Base-by-base conservation (phyloP, 2,888 invertebrate species). In the Nephrocerus scutellatus region DNA sequence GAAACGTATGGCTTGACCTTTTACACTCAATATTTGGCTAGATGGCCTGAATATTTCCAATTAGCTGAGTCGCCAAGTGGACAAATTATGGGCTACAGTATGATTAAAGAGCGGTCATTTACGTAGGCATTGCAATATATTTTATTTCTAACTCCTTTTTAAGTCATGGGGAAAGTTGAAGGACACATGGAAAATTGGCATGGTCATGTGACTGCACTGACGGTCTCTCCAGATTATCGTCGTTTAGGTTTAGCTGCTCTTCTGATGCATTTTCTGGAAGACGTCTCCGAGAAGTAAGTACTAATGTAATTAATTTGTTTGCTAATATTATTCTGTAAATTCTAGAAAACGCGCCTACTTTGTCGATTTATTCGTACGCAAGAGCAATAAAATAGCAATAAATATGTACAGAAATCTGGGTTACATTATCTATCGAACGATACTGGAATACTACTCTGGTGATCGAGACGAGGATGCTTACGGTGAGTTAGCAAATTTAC, bases 91-190 rank as follows among this genome's bases (percentile, higher is more conserved):
- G 98, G 97, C 48, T 98, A 98, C 64, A 96, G 96, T 96, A 74
- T 77, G 83, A 76, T 39, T 3, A 15, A n/a, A 33, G 10, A 9
- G 12, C 8, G 6, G 14, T 20, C 8, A 12, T 16, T 9, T 9
- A 19, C 30, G 18, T 15, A 22, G 3, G 5, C 12, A 12, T n/a
- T n/a, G n/a, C n/a, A 3, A 43, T 16, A 32, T 30, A 25, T 9
- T 5, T 30, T 26, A 30, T 26, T 28, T 36, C 12, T 31, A 23
- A 9, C n/a, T 14, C 16, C 28, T 14, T n/a, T 36, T 76, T 47
- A 61, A 96, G 95, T 98, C 36, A 97, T 98, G 96, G 97, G 97
- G 23, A 98, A 98, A 72, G 89, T 95, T 0, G 98, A 98, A 72
- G 98, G 98, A 0, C 80, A 80, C 51, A 84, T 85, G 34, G 92